Evolutionary conservation across 2,113 vertebrate genomes (phyloP), one percentile per base, ranked within the genome.

Genomic region (Bostrychus sinensis): DNA sequence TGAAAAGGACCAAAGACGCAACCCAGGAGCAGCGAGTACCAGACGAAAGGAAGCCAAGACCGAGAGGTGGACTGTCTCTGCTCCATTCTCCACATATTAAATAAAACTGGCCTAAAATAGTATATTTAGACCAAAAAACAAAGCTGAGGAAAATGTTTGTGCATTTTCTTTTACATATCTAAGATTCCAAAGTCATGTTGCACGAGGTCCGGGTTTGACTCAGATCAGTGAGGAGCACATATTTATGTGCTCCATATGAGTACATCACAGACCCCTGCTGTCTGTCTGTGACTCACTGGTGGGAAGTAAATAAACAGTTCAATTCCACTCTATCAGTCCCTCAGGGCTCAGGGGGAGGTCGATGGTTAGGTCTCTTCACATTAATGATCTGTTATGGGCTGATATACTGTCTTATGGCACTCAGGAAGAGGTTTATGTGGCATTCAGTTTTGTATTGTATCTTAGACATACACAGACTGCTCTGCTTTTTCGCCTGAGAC

Each of bases 1-100:
- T 84, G 85, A 56, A 57, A 70, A 65, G 87, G 85, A 11, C 91
- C 89, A 42, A 86, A 87, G 20, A 79, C 79, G 20, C 89, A 89
- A 79, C 86, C 90, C 73, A 82, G 46, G 22, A 95, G 76, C 48
- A 95, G 70, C 46, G 91, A 93, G 72, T 94, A 83, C 34, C 96
- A 88, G 73, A 97, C 62, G 19, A 93, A 81, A 16, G 90, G 91
- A 34, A 94, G 88, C 74, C 92, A 89, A 55, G 91, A 91, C 62
- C 87, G 65, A 70, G 90, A 91, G 56, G 90, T 71, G 68, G 86
- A 87, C 94, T 95, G 95, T 87, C 84, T 75, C 42, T 55, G 60
- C 20, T 56, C 14, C 17, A 54, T 45, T 55, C 2, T 56, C 41
- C 14, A 9, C 20, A 66, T 28, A 17, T 55, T 0, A 30, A 51